These are phyloP conservation scores for Barypeithes pellucidus DNA, from an alignment of 2,888 invertebrate species.

Conservation along the genomic window DNA sequence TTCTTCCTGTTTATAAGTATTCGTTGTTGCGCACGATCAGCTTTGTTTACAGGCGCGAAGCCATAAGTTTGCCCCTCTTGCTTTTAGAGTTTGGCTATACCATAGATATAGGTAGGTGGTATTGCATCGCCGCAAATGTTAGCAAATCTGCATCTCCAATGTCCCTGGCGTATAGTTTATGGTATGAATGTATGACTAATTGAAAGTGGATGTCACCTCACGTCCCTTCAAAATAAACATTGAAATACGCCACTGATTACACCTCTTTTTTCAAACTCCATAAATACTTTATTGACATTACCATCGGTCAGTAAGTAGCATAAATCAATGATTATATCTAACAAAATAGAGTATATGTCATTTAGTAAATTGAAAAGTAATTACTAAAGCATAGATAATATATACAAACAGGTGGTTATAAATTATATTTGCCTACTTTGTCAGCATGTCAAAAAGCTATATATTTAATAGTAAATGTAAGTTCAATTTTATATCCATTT, in stretches of 20 bases:
- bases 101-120: no score
- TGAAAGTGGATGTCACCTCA: no score
- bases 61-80: no score
- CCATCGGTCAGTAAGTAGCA: conserved; percentile 35
- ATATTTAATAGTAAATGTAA: conserved; percentile 51
- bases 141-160: no score
- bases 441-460: conserved; percentile 58
- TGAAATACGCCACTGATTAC: neutral
- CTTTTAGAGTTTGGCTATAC: no score
- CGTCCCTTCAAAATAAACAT: neutral
- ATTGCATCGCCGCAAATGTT: no score
- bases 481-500: conserved; percentile 67
- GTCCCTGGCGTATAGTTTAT: no score
- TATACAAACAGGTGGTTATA: conserved; percentile 60
- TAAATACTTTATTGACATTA: conserved; percentile 7
- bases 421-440: conserved; percentile 59
- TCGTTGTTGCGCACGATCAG: neutral
- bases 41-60: no score
- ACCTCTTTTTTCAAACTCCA: neutral
- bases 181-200: no score
- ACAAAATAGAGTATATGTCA: conserved; percentile 57
- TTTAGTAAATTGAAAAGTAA: conserved; percentile 50
- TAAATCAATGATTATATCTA: conserved; percentile 69
- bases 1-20: no score
- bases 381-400: conserved; percentile 44